Base-by-base conservation (phyloP, 2,113 vertebrate species). In the Chlorodrepanis virens region DNA sequence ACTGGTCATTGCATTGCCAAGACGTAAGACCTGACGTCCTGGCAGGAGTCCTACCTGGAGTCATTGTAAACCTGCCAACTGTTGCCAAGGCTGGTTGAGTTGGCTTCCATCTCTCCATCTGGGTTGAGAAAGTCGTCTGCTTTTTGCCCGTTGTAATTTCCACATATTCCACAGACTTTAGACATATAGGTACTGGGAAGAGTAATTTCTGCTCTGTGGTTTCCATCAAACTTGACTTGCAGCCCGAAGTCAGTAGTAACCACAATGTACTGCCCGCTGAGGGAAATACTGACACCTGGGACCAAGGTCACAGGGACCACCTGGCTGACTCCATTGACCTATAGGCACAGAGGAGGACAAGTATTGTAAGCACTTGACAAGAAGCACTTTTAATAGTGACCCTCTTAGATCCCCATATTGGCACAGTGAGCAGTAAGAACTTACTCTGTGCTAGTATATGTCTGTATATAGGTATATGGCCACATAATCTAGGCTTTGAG, bases 71-170 rank as follows among this genome's bases (percentile, higher is more conserved):
- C 95, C 56, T 97, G 97, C 98, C 98, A 98, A 5, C 97, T 98
- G 95, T 97, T 97, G 52, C 97, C 97, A 71, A 98, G 81, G 71
- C 91, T 97, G 52, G 85, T 37, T 0, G 97, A 98, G 33, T 97
- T 81, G 44, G 91, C 20, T 82, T 98, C 98, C 89, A 93, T 92
- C 45, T 82, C 72, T 84, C 97, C 97, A 35, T 92, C 89, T 21
- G 97, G 97, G 65, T 97, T 98, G 60, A 97, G 90, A 71, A 98
- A 98, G 49, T 98, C 97, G 2, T 98, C 98, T 47, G 35, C 29
- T 89, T 91, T 64, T 31, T 78, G 20, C 11, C 94, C 97, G 0
- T 97, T 96, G 60, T 97, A 97, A 76, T 97, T 97, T 78, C 98
- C 93, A 88, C 93, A 96, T 27, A 97, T 96, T 64, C 94, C 96